Evolutionary conservation across 2,113 vertebrate species (phyloP), one percentile per base, ranked within the genome.

Genomic region (Otocyon megalotis): DNA sequence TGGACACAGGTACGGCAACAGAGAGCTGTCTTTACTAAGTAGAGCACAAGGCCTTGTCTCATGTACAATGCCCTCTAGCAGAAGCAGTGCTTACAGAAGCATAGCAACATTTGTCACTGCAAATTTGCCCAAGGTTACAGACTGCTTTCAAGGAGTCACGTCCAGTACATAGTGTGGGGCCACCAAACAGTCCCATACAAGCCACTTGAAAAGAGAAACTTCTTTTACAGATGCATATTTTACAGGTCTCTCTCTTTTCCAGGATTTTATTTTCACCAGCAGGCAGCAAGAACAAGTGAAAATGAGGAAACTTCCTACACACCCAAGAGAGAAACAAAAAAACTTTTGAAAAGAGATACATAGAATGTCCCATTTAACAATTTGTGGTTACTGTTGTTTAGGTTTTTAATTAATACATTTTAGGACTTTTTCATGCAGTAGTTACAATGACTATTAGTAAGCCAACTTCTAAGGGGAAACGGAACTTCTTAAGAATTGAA

Each of bases 21-120:
- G 98, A 98, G 98, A 98, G 94, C 98, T 98, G 94, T 97, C 97
- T 99, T 98, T 98, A 98, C 98, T 98, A 97, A 97, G 97, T 71
- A 98, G 94, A 98, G 97, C 96, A 97, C 94, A 97, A 97, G 96
- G 96, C 82, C 96, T 97, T 92, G 53, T 96, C 98, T 98, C 98
- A 98, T 94, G 96, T 95, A 97, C 97, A 97, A 97, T 98, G 97
- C 97, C 98, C 97, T 98, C 97, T 97, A 98, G 97, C 94, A 98
- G 97, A 98, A 97, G 96, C 98, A 97, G 97, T 71, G 95, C 96
- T 98, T 98, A 98, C 97, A 98, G 97, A 98, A 96, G 98, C 97
- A 98, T 97, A 96, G 97, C 96, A 98, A 98, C 98, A 98, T 97
- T 89, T 94, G 82, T 93, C 72, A 74, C 56, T 91, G 37, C 65